A percentile compares a stretch with the other conserved stretches of the same genome.
Conservation (phyloP, 2,797 vertebrate species). For the Alca torda region DNA sequence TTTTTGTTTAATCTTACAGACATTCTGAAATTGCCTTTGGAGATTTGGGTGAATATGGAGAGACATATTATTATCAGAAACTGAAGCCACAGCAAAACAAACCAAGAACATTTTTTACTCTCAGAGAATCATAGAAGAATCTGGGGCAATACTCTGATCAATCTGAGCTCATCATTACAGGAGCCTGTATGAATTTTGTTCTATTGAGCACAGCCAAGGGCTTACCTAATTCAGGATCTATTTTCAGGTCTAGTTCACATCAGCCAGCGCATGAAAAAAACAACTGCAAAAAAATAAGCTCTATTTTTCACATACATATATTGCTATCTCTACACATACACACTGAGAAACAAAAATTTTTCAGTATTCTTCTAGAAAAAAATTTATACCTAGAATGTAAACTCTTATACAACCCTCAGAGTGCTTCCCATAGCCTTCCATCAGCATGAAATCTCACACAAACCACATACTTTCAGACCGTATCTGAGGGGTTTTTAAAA, state of each 20-base stretch:
- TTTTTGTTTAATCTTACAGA: not conserved
- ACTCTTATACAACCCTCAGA: not conserved
- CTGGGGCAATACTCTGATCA: not conserved
- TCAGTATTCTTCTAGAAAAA: not conserved
- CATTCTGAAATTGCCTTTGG: not conserved
- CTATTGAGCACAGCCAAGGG: not conserved
- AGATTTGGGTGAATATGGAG: not conserved
- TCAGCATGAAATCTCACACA: not conserved
- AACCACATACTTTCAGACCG: fast-evolving
- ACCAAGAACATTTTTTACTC: not conserved
- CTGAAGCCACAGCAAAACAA: not conserved
- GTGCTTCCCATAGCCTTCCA: not conserved
- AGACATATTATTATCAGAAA: not conserved
- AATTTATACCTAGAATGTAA: not conserved
- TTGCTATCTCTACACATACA: not conserved
- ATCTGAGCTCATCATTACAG: not conserved
- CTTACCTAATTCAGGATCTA: not conserved
- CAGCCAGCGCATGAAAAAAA: not conserved
- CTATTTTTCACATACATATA: not conserved
- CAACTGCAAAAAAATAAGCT: not conserved
- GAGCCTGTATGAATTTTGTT: not conserved
- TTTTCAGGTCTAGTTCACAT: not conserved
- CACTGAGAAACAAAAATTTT: not conserved
- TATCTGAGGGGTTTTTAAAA: not conserved
- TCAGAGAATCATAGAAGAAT: not conserved